Evolutionary conservation across 2,888 invertebrate genomes (phyloP).

Genomic region (Allophyes oxyacanthae): DNA sequence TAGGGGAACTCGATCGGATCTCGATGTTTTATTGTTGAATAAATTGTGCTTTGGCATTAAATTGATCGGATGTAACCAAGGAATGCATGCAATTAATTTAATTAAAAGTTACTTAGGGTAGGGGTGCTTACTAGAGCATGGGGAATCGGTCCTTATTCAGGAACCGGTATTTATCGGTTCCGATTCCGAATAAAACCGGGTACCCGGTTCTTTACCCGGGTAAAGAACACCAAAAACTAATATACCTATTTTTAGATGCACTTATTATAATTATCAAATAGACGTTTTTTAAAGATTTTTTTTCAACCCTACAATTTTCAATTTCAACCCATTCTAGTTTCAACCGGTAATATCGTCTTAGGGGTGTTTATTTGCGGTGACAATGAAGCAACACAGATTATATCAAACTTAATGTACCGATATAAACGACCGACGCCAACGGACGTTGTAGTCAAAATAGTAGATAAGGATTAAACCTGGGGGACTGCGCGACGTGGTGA

Average conservation of each 20-base stretch:
- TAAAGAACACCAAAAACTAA: no score
- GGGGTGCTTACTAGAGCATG: no score
- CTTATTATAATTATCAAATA: no score
- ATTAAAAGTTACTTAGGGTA: constrained; percentile 12
- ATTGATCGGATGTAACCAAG: constrained; percentile 31
- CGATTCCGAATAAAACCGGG: no score
- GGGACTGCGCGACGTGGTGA: constrained; percentile 8
- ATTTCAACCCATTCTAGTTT: constrained; percentile 4
- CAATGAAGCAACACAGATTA: constrained; percentile 48
- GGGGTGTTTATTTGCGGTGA: constrained; percentile 45
- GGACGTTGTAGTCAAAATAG: constrained; percentile 45
- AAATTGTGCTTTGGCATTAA: constrained; percentile 35
- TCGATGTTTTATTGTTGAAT: constrained; percentile 26
- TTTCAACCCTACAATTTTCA: constrained; percentile 1
- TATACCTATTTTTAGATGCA: no score
- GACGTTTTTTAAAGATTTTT: no score
- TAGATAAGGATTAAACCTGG: constrained; percentile 47
- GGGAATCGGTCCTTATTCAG: no score
- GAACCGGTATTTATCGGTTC: no score
- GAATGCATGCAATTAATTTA: constrained; percentile 32
- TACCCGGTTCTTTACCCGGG: no score
- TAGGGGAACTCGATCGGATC: constrained; percentile 26
- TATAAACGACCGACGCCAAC: constrained; percentile 37
- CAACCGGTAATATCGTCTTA: constrained; percentile 14
- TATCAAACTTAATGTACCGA: constrained; percentile 45